Conservation (phyloP, 2,888 invertebrate species). For the Xanthia togata region DNA sequence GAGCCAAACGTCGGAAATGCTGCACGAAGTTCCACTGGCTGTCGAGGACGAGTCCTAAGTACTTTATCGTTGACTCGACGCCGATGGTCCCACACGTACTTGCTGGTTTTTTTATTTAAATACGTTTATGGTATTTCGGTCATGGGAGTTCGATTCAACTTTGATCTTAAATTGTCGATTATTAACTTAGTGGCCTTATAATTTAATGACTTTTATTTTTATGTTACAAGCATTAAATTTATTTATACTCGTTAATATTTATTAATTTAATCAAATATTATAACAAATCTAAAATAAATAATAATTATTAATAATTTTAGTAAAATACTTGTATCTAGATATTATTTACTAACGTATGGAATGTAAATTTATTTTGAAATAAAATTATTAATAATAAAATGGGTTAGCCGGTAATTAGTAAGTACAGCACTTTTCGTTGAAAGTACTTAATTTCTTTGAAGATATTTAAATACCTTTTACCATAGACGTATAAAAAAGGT, state of each 20-base stretch:
- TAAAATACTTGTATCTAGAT: no score
- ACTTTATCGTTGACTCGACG: no score
- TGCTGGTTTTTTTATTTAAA: no score
- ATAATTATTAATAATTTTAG: no score
- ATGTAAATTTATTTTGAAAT: no score
- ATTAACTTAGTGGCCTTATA: neutral
- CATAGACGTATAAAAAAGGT: no score
- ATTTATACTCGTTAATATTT: neutral
- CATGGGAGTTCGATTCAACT: slow-evolving; percentile 5
- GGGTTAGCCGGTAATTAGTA: neutral
- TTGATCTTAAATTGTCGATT: neutral
- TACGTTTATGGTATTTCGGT: neutral
- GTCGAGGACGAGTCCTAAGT: no score
- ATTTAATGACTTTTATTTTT: neutral
- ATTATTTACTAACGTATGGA: no score
- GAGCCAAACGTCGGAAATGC: no score
- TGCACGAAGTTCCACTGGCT: no score
- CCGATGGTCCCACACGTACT: no score
- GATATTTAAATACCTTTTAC: neutral
- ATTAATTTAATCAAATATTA: neutral
- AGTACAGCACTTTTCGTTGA: neutral
- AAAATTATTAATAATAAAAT: neutral
- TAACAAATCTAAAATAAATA: neutral
- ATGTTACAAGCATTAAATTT: neutral
- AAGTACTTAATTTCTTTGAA: neutral